Conservation (phyloP, 2,888 invertebrate genomes). For the Eupsilia transversa region DNA sequence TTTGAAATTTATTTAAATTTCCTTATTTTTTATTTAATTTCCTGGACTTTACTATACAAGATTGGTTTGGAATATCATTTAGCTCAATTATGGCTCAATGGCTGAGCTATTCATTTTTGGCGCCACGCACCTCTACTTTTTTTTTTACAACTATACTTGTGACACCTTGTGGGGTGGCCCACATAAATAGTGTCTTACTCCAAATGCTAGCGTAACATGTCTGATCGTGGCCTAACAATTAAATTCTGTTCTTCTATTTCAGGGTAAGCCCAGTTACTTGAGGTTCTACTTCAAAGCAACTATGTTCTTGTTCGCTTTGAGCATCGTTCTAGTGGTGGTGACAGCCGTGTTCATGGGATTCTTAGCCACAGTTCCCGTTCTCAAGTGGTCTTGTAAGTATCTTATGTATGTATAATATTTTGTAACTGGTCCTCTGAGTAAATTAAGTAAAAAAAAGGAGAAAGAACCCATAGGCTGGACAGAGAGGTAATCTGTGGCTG, state of each 20-base stretch:
- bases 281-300: conserved; percentile 79
- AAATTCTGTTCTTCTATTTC: conserved; percentile 63
- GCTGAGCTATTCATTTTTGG: conserved; percentile 1
- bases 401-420: not conserved
- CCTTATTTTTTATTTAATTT: not conserved
- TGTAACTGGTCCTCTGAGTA: not conserved
- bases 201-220: not conserved
- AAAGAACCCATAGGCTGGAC: not conserved
- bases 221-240: not conserved
- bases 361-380: conserved; percentile 76
- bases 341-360: conserved; percentile 82
- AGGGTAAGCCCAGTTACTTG: conserved; percentile 78
- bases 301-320: conserved; percentile 76
- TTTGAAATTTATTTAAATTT: conserved; percentile 2
- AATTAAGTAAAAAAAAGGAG: not conserved
- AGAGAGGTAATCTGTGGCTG: not conserved
- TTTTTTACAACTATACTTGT: not conserved
- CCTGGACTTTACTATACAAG: not conserved
- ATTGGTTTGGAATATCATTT: not conserved
- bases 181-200: not conserved
- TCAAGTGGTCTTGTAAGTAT: conserved; percentile 84
- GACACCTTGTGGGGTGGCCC: too few species aligned
- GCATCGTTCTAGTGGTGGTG: conserved; percentile 78
- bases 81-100: too few species aligned
- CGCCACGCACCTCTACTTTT: not conserved